These are phyloP conservation scores for Mus spretus DNA, from an alignment of 2,797 vertebrate species.

Conservation along the genomic window DNA sequence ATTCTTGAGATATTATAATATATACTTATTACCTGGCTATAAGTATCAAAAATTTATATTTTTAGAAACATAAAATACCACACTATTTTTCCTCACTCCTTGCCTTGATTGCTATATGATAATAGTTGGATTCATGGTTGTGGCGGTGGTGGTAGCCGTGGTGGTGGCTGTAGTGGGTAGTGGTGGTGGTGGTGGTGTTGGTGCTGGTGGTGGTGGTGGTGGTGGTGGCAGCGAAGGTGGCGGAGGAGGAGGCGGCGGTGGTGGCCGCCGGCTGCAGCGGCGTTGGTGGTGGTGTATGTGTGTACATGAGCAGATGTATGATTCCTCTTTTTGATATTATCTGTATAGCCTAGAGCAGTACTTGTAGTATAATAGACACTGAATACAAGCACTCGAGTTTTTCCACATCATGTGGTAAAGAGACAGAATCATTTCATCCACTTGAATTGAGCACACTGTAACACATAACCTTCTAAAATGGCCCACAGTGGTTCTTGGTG, in stretches of 20 bases:
- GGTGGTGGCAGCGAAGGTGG: too few species aligned
- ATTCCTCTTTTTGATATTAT: not conserved
- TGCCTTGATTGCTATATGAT: not conserved
- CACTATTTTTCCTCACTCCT: not conserved
- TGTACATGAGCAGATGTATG: not conserved
- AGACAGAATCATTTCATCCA: not conserved
- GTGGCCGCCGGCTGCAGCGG: too few species aligned
- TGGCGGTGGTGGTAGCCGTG: not conserved
- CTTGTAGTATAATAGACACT: not conserved
- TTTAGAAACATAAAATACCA: not conserved
- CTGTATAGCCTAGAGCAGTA: not conserved
- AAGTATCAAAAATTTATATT: not conserved
- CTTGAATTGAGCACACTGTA: not conserved
- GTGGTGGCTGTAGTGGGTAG: too few species aligned
- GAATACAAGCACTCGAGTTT: not conserved
- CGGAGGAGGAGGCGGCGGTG: too few species aligned
- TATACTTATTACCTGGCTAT: not conserved
- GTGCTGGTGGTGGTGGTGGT: too few species aligned
- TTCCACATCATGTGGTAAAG: not conserved
- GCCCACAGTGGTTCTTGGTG: not conserved
- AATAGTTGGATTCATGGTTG: not conserved
- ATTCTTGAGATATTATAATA: not conserved
- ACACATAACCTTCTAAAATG: not conserved
- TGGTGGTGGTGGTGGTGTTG: too few species aligned
- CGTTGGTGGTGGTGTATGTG: not conserved